Percentiles rank a stretch among this genome's conserved stretches.
Conservation (phyloP, 2,113 vertebrate species). For the Amblyornis subalaris region DNA sequence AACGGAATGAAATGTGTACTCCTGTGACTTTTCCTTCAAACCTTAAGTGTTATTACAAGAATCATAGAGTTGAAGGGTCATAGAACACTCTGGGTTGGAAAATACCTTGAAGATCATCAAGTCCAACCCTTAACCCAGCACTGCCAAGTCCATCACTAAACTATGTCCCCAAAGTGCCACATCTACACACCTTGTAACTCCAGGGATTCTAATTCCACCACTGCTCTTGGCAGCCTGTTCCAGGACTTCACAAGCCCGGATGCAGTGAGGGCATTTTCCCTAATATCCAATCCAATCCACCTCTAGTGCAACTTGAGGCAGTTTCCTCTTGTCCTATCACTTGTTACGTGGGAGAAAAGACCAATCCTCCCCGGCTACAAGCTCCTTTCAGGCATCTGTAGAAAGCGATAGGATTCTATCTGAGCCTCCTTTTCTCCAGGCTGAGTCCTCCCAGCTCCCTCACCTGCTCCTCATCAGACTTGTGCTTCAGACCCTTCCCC, state of each 20-base stretch:
- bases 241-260: background rate
- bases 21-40: background rate
- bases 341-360: background rate
- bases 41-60: background rate
- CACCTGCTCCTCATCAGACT: background rate
- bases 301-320: background rate
- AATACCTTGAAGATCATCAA: background rate
- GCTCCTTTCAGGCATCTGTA: background rate
- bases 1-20: rapidly evolving
- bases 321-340: background rate
- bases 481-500: background rate
- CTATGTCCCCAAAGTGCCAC: too few species aligned
- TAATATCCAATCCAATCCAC: background rate
- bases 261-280: background rate
- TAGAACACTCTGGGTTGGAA: background rate
- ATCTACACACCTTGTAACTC: background rate
- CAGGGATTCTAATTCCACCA: background rate
- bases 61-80: background rate
- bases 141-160: background rate
- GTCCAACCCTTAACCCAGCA: background rate
- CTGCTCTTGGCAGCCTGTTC: background rate
- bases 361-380: background rate
- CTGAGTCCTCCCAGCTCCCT: background rate
- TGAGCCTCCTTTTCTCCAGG: background rate
- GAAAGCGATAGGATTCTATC: rapidly evolving